Base-by-base conservation (phyloP, 2,888 invertebrate species). In the Eupithecia subfuscata region DNA sequence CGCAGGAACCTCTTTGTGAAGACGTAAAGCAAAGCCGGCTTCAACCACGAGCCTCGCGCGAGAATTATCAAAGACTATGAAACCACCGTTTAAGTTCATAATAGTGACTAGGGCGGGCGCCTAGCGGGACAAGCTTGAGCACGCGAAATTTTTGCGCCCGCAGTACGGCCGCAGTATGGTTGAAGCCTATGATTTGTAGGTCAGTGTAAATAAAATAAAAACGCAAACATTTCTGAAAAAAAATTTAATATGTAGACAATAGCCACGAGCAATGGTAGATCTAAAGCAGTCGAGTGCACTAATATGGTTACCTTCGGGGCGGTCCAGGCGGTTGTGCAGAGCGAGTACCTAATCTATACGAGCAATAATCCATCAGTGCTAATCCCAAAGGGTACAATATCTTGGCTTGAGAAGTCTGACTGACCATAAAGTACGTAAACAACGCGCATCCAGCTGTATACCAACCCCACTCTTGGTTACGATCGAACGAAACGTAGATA, bases 301-400 rank as follows among this genome's bases (percentile, higher is more conserved):
- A 14, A 60, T 14, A 25, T 60, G 25, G 14, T 1, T 16, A n/a
- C 52, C 52, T 52, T 52, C 48, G 48, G 30, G 12, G 34, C 7
- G 40, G 37, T 4, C 56, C 11, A 0, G n/a, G 6, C 5, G 52
- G n/a, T 6, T n/a, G n/a, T n/a, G n/a, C n/a, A n/a, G n/a, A n/a
- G n/a, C n/a, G n/a, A n/a, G n/a, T n/a, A n/a, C 60, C 25, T 1
- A 92, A 22, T 70, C 87, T 88, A 77, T 88, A 90, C 0, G 92
- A 90, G 74, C 89, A 93, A 52, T 90, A 92, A 56, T 92, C 90
- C 87, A 92, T 88, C 12, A 91, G 45, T 0, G 91, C 89, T 71
- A 94, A 76, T 0, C 87, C 84, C 6, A 94, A 64, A 0, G 93
- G 93, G 74, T 91, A 93, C 30, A 90, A n/a, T 0, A 92, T 75